Evolutionary conservation across 2,888 invertebrate genomes (phyloP), one percentile per base, ranked within the genome.

Genomic region (Argyra leucocephala): DNA sequence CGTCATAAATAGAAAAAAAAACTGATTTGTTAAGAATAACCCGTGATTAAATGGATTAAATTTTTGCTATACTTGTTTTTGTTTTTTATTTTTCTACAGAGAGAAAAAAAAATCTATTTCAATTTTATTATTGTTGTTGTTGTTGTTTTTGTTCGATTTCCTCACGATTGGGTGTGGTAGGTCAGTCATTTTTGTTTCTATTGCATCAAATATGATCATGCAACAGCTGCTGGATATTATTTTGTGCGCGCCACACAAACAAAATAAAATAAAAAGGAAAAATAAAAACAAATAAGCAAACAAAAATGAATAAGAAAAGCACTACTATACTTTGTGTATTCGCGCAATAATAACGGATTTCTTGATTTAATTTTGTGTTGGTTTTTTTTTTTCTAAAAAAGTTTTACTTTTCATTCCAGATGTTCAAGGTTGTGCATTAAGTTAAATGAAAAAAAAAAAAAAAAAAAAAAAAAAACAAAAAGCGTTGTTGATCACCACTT

Each of bases 121-220:
- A 26, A 26, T 26, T 26, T 26, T 26, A 18, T 48, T 48, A 18
- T 48, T 48, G 12, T 48, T 48, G 1, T 1, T 48, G 2, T 9
- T 48, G 12, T 48, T 48, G 2, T 48, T 48, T 48, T 48, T 48
- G 7, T 48, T 48, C 48, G 12, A 48, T 48, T 48, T 48, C 48
- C 48, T 48, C 48, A 48, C 48, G 48, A 48, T 48, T 48, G 48
- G 48, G 48, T 48, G 48, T 48, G 48, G 48, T 48, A 48, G 48
- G 48, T 48, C 48, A 48, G 48, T 48, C 48, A 48, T 48, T 48
- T 12, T 10, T 48, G 18, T 48, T 48, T 48, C 48, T 48, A 48
- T 48, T 48, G 48, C 48, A 48, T 48, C 48, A 48, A 48, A 48
- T 48, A 48, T 48, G 15, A 48, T 48, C 48, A 48, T 48, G 48